Evolutionary conservation across 2,113 vertebrate genomes (phyloP).

Genomic region (Myiozetetes cayanensis): DNA sequence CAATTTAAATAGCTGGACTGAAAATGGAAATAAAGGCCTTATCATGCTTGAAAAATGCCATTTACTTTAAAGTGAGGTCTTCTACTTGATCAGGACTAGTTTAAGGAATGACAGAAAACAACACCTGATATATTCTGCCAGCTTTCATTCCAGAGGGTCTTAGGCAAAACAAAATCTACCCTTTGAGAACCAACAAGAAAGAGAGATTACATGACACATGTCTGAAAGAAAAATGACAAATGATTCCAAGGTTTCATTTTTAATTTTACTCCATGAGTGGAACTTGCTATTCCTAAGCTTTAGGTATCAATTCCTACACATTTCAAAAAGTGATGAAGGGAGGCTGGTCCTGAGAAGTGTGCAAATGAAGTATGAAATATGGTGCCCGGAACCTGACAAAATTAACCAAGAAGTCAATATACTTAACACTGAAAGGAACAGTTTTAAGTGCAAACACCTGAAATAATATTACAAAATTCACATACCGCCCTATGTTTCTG

Average conservation of each 20-base stretch:
- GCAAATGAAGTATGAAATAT: neutral
- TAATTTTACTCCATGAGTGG: neutral
- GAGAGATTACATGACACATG: neutral
- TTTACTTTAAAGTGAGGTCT: neutral
- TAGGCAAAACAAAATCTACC: neutral
- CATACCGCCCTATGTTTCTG: neutral
- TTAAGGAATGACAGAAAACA: neutral
- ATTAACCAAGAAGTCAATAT: neutral
- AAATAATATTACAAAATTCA: neutral
- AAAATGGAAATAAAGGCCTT: conserved; percentile 31
- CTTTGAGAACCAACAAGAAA: neutral
- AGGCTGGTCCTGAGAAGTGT: neutral
- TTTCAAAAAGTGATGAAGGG: neutral
- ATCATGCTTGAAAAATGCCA: neutral
- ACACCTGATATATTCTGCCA: neutral
- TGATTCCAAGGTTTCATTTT: neutral
- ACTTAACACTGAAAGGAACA: neutral
- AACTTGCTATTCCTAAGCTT: neutral
- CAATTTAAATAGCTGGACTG: neutral
- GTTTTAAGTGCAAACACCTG: neutral
- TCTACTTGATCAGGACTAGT: neutral
- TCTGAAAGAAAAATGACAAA: neutral
- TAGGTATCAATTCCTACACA: neutral
- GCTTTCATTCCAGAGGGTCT: neutral
- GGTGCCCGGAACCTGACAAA: neutral